phyloP scores from a whole-genome alignment of 2,888 invertebrate species.

The Leucophora obtusa region DNA sequence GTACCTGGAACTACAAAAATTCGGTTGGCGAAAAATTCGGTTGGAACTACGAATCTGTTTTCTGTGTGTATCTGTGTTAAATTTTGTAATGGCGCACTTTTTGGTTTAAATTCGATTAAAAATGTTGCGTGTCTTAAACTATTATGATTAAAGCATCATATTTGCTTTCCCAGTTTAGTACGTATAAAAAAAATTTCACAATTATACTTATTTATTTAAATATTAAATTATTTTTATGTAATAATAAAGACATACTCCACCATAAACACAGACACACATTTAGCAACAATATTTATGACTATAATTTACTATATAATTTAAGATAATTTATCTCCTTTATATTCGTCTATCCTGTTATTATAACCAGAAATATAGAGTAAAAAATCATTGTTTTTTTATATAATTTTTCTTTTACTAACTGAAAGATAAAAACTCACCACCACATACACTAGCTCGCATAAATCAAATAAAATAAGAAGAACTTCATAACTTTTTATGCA shows the following conservation, averaged over 20 bases:
- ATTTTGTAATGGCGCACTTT: no score
- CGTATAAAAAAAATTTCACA: no score
- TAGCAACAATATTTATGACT: constrained; percentile 24
- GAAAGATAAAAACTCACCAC: constrained; percentile 23
- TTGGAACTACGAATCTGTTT: no score
- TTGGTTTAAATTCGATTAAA: no score
- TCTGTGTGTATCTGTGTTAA: no score
- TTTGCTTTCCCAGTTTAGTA: no score
- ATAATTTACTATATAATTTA: constrained; percentile 47
- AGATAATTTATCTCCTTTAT: constrained; percentile 29
- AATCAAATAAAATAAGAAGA: constrained; percentile 22
- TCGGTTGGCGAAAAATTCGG: no score
- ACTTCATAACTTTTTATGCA: neutral
- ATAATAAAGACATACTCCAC: neutral
- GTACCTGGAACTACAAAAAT: no score
- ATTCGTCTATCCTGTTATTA: neutral
- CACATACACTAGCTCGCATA: constrained; percentile 22
- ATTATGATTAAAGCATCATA: no score
- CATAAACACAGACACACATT: neutral
- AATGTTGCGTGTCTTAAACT: no score
- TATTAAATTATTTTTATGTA: neutral
- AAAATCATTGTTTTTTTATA: neutral
- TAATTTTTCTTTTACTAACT: neutral
- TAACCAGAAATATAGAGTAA: neutral
- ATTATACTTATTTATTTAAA: neutral